Base-by-base conservation (phyloP, 2,113 vertebrate genomes). In the Psilopsiagon aymara region DNA sequence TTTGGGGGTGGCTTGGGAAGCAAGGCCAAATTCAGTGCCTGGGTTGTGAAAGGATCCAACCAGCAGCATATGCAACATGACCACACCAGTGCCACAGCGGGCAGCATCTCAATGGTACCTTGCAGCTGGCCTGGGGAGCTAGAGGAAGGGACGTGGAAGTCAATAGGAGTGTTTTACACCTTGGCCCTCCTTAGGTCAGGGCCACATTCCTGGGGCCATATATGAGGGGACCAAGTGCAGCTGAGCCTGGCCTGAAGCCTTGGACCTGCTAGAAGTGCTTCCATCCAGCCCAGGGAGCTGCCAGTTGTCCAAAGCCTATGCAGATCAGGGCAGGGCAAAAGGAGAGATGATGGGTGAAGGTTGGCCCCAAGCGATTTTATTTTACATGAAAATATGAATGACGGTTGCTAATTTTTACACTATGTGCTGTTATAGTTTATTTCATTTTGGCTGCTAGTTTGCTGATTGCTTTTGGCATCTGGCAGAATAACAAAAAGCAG, bases 171-270 rank as follows among this genome's bases (percentile, higher is more conserved):
- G 20, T 2, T 2, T 44, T 53, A 17, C 3, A 0, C 25, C 11
- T 39, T 64, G 25, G 18, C 39, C 37, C 17, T 10, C 7, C 28
- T 47, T 62, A 19, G 62, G 25, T 41, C 43, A 46, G 21, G 7
- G 37, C 31, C 4, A 0, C 2, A 0, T 31, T 68, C 66, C 31
- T 1, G 1, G 41, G 47, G 8, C 59, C 0, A 0, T 9, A 13
- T 31, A 18, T 1, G 5, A 53, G 27, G n/a, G 21, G 6, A 31
- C 2, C 0, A 5, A 52, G 41, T 1, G 0, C 21, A 29, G 31
- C 35, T 0, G 4, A 60, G 53, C 37, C 41, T 17, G 44, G 28
- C 28, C 21, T 57, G 80, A 25, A 63, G 31, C 62, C 55, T 75
- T 0, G 0, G 35, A 52, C 18, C 29, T 20, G 13, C 35, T 75